Evolutionary conservation across 2,888 invertebrate genomes (phyloP).

Genomic region (Agrotis clavis): DNA sequence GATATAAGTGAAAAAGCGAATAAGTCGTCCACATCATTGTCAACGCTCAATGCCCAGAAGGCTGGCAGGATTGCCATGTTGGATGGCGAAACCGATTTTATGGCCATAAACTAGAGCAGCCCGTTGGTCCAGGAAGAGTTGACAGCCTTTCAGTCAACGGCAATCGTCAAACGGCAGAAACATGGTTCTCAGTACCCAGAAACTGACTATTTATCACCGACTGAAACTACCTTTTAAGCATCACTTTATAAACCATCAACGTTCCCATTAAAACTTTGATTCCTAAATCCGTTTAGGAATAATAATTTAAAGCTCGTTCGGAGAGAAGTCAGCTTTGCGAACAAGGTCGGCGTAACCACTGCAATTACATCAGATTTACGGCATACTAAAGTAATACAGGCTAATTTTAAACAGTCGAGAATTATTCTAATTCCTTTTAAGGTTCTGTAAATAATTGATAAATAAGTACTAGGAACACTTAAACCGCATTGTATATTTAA

Average conservation of each 20-base stretch:
- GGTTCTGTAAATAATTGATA: neutral
- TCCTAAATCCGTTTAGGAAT: neutral
- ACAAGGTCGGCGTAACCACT: neutral
- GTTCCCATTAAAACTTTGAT: neutral
- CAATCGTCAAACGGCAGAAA: too few relatives aligned
- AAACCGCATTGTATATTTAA: too few relatives aligned
- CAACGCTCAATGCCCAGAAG: too few relatives aligned
- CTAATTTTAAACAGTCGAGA: conserved; percentile 3
- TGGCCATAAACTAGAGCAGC: too few relatives aligned
- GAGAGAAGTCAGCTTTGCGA: conserved; percentile 10
- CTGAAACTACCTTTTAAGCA: neutral
- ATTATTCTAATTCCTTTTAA: conserved; percentile 29
- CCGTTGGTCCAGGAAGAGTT: too few relatives aligned
- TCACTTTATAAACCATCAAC: neutral
- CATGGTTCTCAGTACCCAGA: too few relatives aligned
- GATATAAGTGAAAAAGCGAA: too few relatives aligned
- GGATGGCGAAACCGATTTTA: too few relatives aligned
- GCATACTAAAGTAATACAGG: conserved; percentile 19
- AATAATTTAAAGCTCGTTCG: neutral
- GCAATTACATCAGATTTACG: conserved; percentile 39
- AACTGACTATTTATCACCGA: too few relatives aligned
- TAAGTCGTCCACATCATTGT: too few relatives aligned
- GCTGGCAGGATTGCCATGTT: too few relatives aligned
- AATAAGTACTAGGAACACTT: neutral
- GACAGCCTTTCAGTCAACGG: too few relatives aligned